Evolutionary conservation across 2,113 vertebrate genomes (phyloP), one percentile per base, ranked within the genome.

Genomic region (Tupaia chinensis): DNA sequence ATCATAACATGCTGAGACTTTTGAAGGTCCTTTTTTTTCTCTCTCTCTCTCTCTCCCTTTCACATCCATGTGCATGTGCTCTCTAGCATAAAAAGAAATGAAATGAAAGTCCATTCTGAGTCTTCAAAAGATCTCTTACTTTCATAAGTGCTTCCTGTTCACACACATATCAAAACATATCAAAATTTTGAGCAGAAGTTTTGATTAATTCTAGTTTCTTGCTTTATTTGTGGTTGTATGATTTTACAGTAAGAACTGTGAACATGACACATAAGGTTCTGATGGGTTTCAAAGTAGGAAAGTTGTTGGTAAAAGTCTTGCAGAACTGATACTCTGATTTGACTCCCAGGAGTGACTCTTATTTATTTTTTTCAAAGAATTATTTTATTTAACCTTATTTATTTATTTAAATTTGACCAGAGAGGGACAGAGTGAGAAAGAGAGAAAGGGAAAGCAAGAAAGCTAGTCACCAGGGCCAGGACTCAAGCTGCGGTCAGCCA

Each of bases 121-220:
- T 72, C 53, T 74, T 89, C 58, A 78, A 68, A 77, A 29, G 17
- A 72, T 44, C 23, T 85, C 29, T 76, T 70, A 68, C 53, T 82
- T 81, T 83, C 17, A 44, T 65, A 84, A n/a, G 13, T 83, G 58
- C 53, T 87, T 78, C 68, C 29, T 82, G 78, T 93, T 72, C 58
- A 93, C 15, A 86, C 65, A 87, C 60, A 66, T 34, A 66, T 95
- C 17, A 87, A 90, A 91, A 86, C 80, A 76, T 44, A 44, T 44
- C 44, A 44, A 44, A 44, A 44, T 12, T 92, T 87, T 58, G 22
- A 91, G 53, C 65, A 60, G 58, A 87, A 96, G 60, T 87, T 90
- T 66, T 86, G 54, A 82, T 89, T 74, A 89, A 58, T 79, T 87
- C 17, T 82, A 93, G 53, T 77, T 91, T 89, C 23, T 91, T 82